phyloP scores from a whole-genome alignment of 1,140 invertebrate genomes.

The Scaptomyza graminum region DNA sequence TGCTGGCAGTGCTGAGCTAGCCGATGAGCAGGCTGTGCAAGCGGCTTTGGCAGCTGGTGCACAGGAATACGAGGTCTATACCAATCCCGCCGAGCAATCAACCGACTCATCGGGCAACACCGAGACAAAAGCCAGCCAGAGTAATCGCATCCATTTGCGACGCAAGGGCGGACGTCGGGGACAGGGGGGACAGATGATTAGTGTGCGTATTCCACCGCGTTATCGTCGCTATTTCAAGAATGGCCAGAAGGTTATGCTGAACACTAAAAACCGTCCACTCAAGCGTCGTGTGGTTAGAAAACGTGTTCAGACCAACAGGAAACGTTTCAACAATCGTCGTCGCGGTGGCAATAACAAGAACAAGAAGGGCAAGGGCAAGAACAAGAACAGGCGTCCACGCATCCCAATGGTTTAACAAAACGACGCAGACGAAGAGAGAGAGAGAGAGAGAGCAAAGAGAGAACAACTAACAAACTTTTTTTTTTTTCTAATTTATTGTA shows the following conservation, averaged over 20 bases:
- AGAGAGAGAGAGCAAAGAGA: neutral
- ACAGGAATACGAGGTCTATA: constrained; percentile 75
- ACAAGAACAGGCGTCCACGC: constrained; percentile 61
- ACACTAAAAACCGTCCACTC: constrained; percentile 55
- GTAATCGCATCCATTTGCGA: constrained; percentile 63
- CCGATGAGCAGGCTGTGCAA: constrained; percentile 71
- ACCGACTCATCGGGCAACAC: constrained; percentile 39
- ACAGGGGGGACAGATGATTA: constrained; percentile 61
- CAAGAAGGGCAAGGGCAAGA: constrained; percentile 60
- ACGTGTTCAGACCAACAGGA: constrained; percentile 49
- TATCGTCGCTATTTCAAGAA: constrained; percentile 82
- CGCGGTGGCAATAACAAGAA: constrained; percentile 47
- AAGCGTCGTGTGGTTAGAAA: constrained; percentile 68
- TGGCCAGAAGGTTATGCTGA: constrained; percentile 77
- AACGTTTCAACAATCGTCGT: constrained; percentile 46
- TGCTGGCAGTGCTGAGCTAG: constrained; percentile 50
- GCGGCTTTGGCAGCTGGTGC: constrained; percentile 73
- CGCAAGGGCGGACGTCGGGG: constrained; percentile 71
- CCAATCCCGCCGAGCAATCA: constrained; percentile 31
- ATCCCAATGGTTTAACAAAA: constrained; percentile 42
- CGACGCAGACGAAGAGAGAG: neutral
- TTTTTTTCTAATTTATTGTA: constrained; percentile 80
- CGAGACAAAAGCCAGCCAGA: constrained; percentile 65
- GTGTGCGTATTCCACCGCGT: constrained; percentile 68
- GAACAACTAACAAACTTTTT: constrained; percentile 22